Evolutionary conservation across 2,797 vertebrate species (phyloP).

Genomic region (Takifugu ocellatus): DNA sequence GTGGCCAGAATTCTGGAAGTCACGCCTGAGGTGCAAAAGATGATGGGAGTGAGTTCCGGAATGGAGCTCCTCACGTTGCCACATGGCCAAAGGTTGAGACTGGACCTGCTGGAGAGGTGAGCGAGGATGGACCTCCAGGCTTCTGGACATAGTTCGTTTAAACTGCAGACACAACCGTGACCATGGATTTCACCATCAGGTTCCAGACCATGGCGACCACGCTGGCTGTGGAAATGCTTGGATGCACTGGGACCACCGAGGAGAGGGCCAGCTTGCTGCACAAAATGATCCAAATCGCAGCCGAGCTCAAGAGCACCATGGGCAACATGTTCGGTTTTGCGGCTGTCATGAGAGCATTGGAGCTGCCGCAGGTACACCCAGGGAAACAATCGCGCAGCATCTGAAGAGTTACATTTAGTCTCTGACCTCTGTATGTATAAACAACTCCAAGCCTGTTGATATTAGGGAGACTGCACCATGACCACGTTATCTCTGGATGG

Average conservation of each 20-base stretch:
- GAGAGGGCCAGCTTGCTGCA: conserved; percentile 86
- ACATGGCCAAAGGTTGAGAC: conserved; percentile 88
- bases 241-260: conserved; percentile 88
- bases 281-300: conserved; percentile 88
- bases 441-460: not conserved
- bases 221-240: conserved; percentile 88
- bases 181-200: conserved; percentile 57
- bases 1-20: conserved; percentile 87
- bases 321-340: conserved; percentile 96
- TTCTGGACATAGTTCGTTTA: no score
- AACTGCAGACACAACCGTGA: no score
- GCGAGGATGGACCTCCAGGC: not conserved
- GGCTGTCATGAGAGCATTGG: conserved; percentile 88
- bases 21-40: conserved; percentile 82
- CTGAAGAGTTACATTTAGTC: not conserved
- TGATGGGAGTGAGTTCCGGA: conserved; percentile 91
- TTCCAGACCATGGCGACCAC: conserved; percentile 92
- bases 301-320: conserved; percentile 87
- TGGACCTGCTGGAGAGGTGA: conserved; percentile 93
- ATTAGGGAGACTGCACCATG: no score
- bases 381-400: no score
- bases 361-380: conserved; percentile 87
- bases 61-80: conserved; percentile 94
- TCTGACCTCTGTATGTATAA: not conserved
- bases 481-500: no score